Evolutionary conservation across 2,888 invertebrate species (phyloP).

Genomic region (Microdon myrmicae): DNA sequence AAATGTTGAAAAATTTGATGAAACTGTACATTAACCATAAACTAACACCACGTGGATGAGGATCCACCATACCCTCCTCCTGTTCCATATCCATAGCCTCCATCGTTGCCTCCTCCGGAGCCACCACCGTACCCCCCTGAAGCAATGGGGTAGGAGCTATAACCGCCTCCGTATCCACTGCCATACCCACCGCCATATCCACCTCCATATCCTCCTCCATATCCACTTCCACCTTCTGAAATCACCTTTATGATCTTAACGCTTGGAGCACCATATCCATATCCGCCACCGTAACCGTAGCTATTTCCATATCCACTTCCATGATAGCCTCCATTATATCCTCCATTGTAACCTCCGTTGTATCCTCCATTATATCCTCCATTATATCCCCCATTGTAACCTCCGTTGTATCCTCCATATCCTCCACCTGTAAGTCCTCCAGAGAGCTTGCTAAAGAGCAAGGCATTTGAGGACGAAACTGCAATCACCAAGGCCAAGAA

Average conservation of each 20-base stretch:
- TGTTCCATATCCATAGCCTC: not conserved
- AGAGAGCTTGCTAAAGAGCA: slow-evolving; percentile 36
- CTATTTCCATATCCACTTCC: slow-evolving; percentile 24
- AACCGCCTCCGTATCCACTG: slow-evolving; percentile 12
- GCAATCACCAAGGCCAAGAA: slow-evolving; percentile 39
- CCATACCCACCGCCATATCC: slow-evolving; percentile 22
- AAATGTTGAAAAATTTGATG: too few species aligned
- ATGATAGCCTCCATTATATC: too few species aligned
- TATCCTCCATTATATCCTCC: too few species aligned
- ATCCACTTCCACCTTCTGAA: slow-evolving; percentile 9
- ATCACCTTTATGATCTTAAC: slow-evolving; percentile 27
- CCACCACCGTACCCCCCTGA: slow-evolving; percentile 13
- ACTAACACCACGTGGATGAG: too few species aligned
- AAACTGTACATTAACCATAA: too few species aligned
- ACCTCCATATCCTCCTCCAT: slow-evolving; percentile 21
- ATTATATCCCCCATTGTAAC: slow-evolving; percentile 33
- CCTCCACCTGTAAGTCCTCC: slow-evolving; percentile 18
- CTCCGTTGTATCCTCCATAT: slow-evolving; percentile 19
- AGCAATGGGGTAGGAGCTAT: slow-evolving; percentile 3
- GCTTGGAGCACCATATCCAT: too few species aligned
- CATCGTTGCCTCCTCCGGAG: not conserved
- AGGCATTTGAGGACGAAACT: slow-evolving; percentile 39
- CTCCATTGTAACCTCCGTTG: slow-evolving; percentile 25
- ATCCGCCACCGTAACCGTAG: slow-evolving; percentile 13
- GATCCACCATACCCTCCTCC: too few species aligned